phyloP scores from a whole-genome alignment of 2,113 vertebrate genomes.

The Agelaius tricolor region DNA sequence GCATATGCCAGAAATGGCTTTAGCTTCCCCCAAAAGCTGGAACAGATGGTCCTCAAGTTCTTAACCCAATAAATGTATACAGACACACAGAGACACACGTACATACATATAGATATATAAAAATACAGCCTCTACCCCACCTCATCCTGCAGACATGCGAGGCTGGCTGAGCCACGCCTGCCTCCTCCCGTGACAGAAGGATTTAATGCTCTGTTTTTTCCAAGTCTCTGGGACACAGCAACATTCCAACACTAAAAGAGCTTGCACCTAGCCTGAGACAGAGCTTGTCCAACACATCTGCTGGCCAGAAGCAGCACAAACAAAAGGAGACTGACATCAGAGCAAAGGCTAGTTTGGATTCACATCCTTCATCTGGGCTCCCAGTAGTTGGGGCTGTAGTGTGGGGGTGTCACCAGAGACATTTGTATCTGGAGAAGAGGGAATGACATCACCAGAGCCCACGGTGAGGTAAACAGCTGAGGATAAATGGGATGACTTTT shows the following conservation, averaged over 20 bases:
- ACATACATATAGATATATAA: not conserved
- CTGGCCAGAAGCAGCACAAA: not conserved
- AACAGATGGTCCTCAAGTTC: not conserved
- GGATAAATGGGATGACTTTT: not conserved
- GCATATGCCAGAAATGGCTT: conserved; percentile 48
- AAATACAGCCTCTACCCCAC: not conserved
- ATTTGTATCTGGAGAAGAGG: not conserved
- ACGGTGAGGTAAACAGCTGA: not conserved
- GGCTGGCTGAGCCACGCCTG: not conserved
- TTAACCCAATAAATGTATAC: not conserved
- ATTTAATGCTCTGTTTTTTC: not conserved
- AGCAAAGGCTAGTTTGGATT: not conserved
- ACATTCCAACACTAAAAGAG: not conserved
- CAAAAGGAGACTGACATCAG: not conserved
- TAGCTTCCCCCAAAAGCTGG: not conserved
- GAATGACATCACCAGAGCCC: not conserved
- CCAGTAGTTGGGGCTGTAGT: accelerated
- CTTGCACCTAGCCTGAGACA: not conserved
- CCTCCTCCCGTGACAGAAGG: accelerated
- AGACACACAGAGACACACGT: not conserved
- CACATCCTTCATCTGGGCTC: not conserved
- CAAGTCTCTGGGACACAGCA: not conserved
- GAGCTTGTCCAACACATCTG: not conserved
- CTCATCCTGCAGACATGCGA: accelerated
- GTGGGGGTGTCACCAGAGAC: not conserved